Evolutionary conservation across 1,140 invertebrate species (phyloP).

Genomic region (Lucilia sericata): DNA sequence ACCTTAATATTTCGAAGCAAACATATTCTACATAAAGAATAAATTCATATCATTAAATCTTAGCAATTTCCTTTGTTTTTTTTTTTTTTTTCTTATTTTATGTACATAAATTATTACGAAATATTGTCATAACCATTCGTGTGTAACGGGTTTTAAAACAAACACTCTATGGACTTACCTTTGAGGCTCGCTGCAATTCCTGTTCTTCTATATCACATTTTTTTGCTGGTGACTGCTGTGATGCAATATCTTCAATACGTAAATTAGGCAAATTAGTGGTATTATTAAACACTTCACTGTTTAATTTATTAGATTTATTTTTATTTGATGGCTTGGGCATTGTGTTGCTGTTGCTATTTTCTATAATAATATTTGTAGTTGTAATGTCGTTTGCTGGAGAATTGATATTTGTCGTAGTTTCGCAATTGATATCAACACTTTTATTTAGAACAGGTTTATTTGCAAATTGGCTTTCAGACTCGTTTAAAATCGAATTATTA

Average conservation of each 20-base stretch:
- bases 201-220: constrained; percentile 72
- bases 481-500: neutral
- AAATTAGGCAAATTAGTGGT: constrained; percentile 43
- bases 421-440: constrained; percentile 1
- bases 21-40: no score
- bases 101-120: no score
- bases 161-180: constrained; percentile 51
- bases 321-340: constrained; percentile 42
- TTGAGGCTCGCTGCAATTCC: constrained; percentile 71
- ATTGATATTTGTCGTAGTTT: neutral
- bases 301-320: constrained; percentile 38
- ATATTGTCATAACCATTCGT: no score
- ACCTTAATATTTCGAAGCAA: no score
- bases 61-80: no score
- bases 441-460: neutral
- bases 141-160: no score
- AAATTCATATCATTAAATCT: no score
- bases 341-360: constrained; percentile 28
- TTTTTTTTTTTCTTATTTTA: no score
- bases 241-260: constrained; percentile 60
- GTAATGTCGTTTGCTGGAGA: neutral
- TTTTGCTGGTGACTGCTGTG: constrained; percentile 56
- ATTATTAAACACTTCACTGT: neutral
- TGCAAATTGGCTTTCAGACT: neutral
- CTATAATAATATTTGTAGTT: neutral